Evolutionary conservation across 2,888 invertebrate species (phyloP).

Genomic region (Megamerina dolium): DNA sequence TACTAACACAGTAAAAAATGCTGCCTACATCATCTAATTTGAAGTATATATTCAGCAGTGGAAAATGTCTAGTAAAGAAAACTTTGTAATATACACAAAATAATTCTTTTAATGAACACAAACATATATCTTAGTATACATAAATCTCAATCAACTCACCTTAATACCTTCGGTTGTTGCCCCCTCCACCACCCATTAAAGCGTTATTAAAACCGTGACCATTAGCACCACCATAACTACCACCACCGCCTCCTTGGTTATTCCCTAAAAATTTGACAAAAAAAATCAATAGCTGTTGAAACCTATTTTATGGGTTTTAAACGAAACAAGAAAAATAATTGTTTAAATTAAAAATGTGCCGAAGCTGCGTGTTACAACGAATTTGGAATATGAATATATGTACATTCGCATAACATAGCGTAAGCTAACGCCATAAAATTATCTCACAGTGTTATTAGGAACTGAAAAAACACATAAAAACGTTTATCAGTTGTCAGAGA

Average conservation of each 20-base stretch:
- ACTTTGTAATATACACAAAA: background rate
- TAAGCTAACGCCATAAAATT: slow-evolving; percentile 28
- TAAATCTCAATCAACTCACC: slow-evolving; percentile 31
- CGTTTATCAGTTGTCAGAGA: slow-evolving; percentile 24
- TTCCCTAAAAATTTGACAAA: slow-evolving; percentile 31
- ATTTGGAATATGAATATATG: slow-evolving; percentile 23
- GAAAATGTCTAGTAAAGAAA: no score
- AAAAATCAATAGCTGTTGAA: background rate
- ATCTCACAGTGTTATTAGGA: slow-evolving; percentile 31
- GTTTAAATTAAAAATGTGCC: slow-evolving; percentile 51
- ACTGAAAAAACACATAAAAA: slow-evolving; percentile 26
- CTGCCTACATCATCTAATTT: no score
- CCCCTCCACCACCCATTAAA: slow-evolving; percentile 36
- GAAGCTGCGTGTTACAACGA: slow-evolving; percentile 37
- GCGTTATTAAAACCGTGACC: no score
- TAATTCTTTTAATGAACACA: background rate
- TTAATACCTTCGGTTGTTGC: slow-evolving; percentile 51
- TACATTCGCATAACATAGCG: slow-evolving; percentile 35
- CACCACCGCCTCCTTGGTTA: slow-evolving; percentile 53
- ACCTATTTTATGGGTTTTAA: background rate
- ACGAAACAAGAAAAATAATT: no score
- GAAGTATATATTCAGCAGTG: no score
- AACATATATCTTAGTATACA: slow-evolving; percentile 18
- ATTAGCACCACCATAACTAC: slow-evolving; percentile 50
- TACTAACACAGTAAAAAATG: no score